Percentiles rank a stretch among this genome's conserved stretches.
Conservation (phyloP, 2,888 invertebrate species). For the Biston betularia region DNA sequence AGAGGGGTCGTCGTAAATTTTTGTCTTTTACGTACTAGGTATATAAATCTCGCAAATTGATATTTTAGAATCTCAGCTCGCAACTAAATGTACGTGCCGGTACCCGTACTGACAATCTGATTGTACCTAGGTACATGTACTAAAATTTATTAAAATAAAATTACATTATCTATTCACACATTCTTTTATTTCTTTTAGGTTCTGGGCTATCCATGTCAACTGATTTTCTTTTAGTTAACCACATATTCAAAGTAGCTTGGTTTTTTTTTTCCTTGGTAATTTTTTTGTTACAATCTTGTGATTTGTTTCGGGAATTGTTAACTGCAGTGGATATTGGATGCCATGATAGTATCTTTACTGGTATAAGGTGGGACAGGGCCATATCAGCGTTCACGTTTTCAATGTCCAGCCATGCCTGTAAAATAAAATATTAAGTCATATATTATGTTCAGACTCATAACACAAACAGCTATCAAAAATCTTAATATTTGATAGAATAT, state of each 20-base stretch:
- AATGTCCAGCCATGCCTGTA: conserved; percentile 89
- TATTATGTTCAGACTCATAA: not conserved
- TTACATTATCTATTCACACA: conserved; percentile 11
- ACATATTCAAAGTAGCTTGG: conserved; percentile 79
- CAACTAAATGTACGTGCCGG: too few species aligned
- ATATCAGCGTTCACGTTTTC: conserved; percentile 80
- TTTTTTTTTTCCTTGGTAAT: conserved; percentile 56
- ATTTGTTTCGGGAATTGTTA: conserved; percentile 90
- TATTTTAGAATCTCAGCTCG: too few species aligned
- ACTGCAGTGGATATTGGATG: conserved; percentile 90
- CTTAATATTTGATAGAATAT: too few species aligned
- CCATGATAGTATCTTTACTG: conserved; percentile 85
- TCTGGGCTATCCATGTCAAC: conserved; percentile 47
- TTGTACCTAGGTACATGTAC: not conserved
- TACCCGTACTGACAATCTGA: too few species aligned
- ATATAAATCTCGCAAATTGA: too few species aligned
- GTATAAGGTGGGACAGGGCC: conserved; percentile 85
- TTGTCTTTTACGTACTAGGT: too few species aligned
- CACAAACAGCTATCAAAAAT: not conserved
- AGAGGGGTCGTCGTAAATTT: too few species aligned
- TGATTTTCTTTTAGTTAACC: conserved; percentile 70
- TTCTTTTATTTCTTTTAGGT: conserved; percentile 51
- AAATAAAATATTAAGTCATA: conserved; percentile 33
- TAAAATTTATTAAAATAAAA: conserved; percentile 29
- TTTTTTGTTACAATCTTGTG: conserved; percentile 85